Percentiles rank a stretch among this genome's conserved stretches.
Conservation (phyloP, 2,888 invertebrate genomes). For the Philereme transversata region DNA sequence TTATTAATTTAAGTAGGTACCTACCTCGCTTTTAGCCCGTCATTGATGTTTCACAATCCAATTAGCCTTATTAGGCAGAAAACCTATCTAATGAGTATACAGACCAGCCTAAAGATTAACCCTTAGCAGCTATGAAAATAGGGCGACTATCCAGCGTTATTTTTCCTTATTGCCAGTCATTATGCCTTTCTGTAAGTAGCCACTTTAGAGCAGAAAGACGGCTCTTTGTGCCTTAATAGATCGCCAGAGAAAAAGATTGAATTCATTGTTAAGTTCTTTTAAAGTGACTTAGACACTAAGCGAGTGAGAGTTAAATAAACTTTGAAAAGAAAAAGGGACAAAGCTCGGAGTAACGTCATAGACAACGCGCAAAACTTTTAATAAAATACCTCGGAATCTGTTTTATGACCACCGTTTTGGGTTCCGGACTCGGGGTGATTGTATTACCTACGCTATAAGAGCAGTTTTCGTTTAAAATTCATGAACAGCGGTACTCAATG, state of each 20-base stretch:
- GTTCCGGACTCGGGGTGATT: constrained; percentile 30
- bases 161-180: constrained; percentile 43
- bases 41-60: constrained; percentile 13
- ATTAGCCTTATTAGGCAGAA: constrained; percentile 14
- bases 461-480: constrained; percentile 34
- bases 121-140: constrained; percentile 39
- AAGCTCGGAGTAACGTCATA: constrained; percentile 50
- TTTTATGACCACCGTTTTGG: constrained; percentile 44
- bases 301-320: constrained; percentile 55
- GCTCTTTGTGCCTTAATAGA: constrained; percentile 51
- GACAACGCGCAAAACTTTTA: constrained; percentile 57
- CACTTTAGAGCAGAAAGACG: constrained; percentile 44
- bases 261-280: constrained; percentile 55
- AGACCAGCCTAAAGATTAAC: constrained; percentile 32
- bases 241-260: constrained; percentile 53
- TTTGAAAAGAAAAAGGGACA: constrained; percentile 48
- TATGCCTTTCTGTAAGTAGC: constrained; percentile 42
- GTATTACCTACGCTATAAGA: constrained; percentile 32
- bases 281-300: constrained; percentile 53
- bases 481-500: constrained; percentile 26
- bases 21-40: not conserved
- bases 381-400: constrained; percentile 55
- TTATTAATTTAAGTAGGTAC: not conserved
- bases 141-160: constrained; percentile 39
- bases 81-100: constrained; percentile 15